These are phyloP conservation scores for Parnassius orleans DNA, from an alignment of 2,888 invertebrate species.

Conservation along the genomic window DNA sequence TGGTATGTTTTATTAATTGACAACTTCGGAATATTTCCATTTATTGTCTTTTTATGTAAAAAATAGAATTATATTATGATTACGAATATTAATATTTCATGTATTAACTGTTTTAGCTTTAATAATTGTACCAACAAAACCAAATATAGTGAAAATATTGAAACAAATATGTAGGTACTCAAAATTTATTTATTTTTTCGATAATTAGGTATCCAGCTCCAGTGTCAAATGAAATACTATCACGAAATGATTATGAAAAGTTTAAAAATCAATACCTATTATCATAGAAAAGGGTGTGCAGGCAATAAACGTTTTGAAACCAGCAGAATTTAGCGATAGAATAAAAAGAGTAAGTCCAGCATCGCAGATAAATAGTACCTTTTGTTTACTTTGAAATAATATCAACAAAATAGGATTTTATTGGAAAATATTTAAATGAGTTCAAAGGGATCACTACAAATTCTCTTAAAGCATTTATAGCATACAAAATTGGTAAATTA, in stretches of 20 bases:
- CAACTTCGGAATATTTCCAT: too few relatives aligned
- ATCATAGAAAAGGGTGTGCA: slow-evolving; percentile 15
- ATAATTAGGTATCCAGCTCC: slow-evolving; percentile 2
- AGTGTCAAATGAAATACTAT: slow-evolving; percentile 7
- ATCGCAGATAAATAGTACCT: not conserved
- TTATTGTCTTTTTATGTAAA: too few relatives aligned
- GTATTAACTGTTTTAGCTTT: too few relatives aligned
- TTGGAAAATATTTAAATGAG: too few relatives aligned
- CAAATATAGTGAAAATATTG: too few relatives aligned
- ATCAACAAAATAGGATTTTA: too few relatives aligned
- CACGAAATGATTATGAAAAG: slow-evolving; percentile 10
- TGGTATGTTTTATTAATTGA: not conserved
- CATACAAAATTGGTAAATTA: not conserved
- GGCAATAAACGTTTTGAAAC: slow-evolving; percentile 1
- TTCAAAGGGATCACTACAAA: too few relatives aligned
- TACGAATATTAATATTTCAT: too few relatives aligned
- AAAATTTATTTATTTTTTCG: not conserved
- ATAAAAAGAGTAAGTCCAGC: slow-evolving; percentile 16
- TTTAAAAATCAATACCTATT: slow-evolving; percentile 16
- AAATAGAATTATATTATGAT: too few relatives aligned
- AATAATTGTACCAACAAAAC: too few relatives aligned
- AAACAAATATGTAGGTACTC: too few relatives aligned
- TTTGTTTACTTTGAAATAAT: too few relatives aligned
- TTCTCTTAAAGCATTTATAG: not conserved
- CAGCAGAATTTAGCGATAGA: slow-evolving; percentile 9